Percentiles rank a stretch among this genome's conserved stretches.
Conservation (phyloP, 2,888 invertebrate genomes). For the Pelosia muscerda region DNA sequence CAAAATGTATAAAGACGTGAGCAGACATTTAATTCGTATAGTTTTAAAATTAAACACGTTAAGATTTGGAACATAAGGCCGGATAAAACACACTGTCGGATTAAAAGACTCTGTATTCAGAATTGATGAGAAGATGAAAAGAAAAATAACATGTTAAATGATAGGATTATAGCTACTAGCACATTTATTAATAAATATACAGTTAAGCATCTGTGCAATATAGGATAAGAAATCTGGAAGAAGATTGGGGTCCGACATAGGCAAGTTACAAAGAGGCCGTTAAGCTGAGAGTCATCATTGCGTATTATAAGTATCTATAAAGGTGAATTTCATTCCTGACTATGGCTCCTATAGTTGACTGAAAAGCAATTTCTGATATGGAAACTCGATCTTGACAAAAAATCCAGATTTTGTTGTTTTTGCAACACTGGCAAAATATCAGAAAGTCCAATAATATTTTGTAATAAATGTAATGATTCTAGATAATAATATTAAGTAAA, state of each 20-base stretch:
- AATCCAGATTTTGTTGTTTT: no score
- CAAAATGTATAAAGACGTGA: slow-evolving; percentile 44
- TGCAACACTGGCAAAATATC: no score
- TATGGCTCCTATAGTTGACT: no score
- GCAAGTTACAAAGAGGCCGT: no score
- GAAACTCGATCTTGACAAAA: no score
- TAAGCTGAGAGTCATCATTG: no score
- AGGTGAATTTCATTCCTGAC: no score
- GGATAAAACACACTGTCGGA: slow-evolving; percentile 34
- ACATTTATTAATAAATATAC: not conserved
- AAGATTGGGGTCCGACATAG: not conserved
- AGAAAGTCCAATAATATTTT: no score
- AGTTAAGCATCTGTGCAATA: not conserved
- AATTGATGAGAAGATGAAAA: slow-evolving; percentile 17
- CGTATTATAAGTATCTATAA: no score
- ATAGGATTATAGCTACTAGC: not conserved
- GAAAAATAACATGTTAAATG: slow-evolving; percentile 10
- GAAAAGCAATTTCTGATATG: no score
- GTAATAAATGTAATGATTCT: no score
- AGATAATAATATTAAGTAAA: no score
- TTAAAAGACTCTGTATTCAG: slow-evolving; percentile 12
- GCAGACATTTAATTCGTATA: slow-evolving; percentile 45
- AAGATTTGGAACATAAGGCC: slow-evolving; percentile 27
- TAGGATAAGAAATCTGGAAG: not conserved
- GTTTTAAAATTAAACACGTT: slow-evolving; percentile 45